These are phyloP conservation scores for Meteorus colon DNA, from an alignment of 2,888 invertebrate species.

Conservation along the genomic window DNA sequence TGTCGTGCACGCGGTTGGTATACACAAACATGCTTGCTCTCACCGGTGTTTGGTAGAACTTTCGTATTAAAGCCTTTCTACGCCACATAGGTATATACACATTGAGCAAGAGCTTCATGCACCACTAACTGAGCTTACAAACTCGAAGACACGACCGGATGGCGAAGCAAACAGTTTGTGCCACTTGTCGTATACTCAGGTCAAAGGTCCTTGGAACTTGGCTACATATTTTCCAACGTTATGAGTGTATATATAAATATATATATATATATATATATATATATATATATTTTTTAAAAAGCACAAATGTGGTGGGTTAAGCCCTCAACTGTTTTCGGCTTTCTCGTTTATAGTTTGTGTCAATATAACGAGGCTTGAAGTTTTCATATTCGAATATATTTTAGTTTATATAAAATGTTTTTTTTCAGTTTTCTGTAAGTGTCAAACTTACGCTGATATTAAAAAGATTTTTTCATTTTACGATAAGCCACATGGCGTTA, in stretches of 20 bases:
- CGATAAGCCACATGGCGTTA: slow-evolving; percentile 5
- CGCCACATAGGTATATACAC: neutral
- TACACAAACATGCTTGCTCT: neutral
- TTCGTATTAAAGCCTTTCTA: slow-evolving; percentile 25
- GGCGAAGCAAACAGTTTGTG: slow-evolving; percentile 41
- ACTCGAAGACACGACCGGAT: slow-evolving; percentile 31
- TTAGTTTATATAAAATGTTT: no score
- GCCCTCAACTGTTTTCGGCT: neutral
- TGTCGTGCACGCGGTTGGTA: neutral
- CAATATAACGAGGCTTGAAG: neutral
- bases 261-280: slow-evolving; percentile 6
- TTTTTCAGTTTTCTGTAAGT: no score
- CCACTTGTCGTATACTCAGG: slow-evolving; percentile 40
- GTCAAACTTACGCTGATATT: no score
- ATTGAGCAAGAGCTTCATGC: neutral
- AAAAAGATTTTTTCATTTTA: no score
- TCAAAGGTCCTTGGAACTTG: slow-evolving; percentile 45
- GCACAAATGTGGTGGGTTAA: neutral
- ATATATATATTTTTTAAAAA: neutral
- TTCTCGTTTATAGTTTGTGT: neutral
- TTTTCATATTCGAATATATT: neutral
- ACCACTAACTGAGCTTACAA: slow-evolving; percentile 32
- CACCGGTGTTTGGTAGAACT: slow-evolving; percentile 27
- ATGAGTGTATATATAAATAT: slow-evolving; percentile 10
- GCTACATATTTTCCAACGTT: slow-evolving; percentile 31